Evolutionary conservation across 92 coral and sea anemone species (phyloP).

Genomic region (Metridium senile): DNA sequence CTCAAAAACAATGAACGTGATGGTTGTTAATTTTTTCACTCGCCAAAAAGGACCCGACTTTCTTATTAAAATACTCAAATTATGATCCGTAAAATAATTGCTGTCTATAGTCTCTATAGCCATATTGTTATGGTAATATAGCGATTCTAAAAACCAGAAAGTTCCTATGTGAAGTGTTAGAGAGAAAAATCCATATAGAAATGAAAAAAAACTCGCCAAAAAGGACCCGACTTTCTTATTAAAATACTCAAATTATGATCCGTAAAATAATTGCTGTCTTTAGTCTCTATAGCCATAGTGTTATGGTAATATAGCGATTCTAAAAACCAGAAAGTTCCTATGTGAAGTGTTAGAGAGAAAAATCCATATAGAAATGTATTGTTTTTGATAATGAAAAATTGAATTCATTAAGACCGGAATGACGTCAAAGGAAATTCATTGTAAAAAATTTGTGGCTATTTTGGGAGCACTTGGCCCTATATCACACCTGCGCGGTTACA

Average conservation of each 20-base stretch:
- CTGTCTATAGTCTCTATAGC: background rate
- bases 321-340: background rate
- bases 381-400: background rate
- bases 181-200: background rate
- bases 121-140: background rate
- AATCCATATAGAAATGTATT: background rate
- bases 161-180: background rate
- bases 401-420: background rate
- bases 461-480: background rate
- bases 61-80: background rate
- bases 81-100: background rate
- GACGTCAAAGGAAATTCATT: constrained; percentile 5
- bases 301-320: background rate
- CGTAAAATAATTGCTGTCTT: background rate
- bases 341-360: background rate
- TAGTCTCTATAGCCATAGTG: background rate
- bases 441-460: constrained; percentile 5
- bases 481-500: constrained; percentile 7
- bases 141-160: background rate
- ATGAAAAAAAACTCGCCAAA: background rate
- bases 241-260: background rate
- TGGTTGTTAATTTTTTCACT: no score
- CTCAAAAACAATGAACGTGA: no score
- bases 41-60: no score
- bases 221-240: no score